Conservation (phyloP, 1,140 invertebrate genomes). For the Triops longicaudatus region DNA sequence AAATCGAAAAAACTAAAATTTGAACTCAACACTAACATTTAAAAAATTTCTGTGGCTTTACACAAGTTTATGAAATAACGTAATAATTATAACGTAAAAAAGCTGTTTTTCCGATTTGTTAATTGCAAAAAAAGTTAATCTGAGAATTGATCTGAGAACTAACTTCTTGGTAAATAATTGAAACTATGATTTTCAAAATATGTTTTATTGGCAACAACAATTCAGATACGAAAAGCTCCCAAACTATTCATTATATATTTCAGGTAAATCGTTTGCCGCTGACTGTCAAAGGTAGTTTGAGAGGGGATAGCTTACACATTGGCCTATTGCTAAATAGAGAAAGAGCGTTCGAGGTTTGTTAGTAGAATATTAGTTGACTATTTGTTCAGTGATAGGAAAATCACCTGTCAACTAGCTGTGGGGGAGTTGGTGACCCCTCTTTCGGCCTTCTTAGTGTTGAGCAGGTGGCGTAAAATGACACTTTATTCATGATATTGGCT, state of each 20-base stretch:
- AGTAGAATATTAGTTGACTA: neutral
- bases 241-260: neutral
- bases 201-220: too few relatives aligned
- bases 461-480: slow-evolving; percentile 14
- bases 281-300: neutral
- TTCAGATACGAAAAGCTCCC: too few relatives aligned
- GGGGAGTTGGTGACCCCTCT: neutral
- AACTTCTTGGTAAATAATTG: too few relatives aligned
- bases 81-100: too few relatives aligned
- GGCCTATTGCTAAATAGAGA: neutral
- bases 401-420: neutral
- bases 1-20: too few relatives aligned
- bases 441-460: neutral
- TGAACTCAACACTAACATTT: too few relatives aligned
- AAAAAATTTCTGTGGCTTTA: too few relatives aligned
- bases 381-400: neutral
- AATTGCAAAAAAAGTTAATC: too few relatives aligned
- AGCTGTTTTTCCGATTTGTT: too few relatives aligned
- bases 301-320: neutral
- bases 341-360: neutral
- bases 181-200: too few relatives aligned
- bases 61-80: too few relatives aligned
- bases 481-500: slow-evolving; percentile 15
- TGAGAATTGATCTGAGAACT: too few relatives aligned
- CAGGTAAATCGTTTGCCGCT: neutral